Evolutionary conservation across 2,888 invertebrate genomes (phyloP).

Genomic region (Stenodema calcarata): DNA sequence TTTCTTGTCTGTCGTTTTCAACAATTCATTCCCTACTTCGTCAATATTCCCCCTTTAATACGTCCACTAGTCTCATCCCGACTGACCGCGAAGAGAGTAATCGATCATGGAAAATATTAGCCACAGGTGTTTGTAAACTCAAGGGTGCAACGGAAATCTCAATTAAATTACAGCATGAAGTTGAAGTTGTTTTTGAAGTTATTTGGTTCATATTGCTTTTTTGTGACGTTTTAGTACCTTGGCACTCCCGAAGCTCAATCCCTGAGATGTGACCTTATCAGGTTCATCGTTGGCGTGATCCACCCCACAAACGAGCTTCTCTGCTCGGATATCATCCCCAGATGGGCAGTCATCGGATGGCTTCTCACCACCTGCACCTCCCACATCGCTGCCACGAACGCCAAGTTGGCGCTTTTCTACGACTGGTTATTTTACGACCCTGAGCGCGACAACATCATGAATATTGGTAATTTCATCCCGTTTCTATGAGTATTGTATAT

Average conservation of each 20-base stretch:
- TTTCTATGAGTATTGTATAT: too few relatives aligned
- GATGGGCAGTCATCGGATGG: slow-evolving; percentile 96
- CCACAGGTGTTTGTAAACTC: too few relatives aligned
- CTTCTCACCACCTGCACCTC: slow-evolving; percentile 89
- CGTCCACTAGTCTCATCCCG: too few relatives aligned
- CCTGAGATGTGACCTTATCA: slow-evolving; percentile 88
- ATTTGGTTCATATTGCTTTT: neutral
- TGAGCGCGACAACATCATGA: slow-evolving; percentile 93
- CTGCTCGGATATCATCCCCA: slow-evolving; percentile 92
- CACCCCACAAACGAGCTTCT: slow-evolving; percentile 92
- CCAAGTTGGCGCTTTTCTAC: slow-evolving; percentile 89
- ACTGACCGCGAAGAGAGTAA: too few relatives aligned
- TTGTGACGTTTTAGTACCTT: slow-evolving; percentile 71
- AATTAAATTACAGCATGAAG: too few relatives aligned
- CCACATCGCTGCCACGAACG: slow-evolving; percentile 86
- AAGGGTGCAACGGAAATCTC: too few relatives aligned
- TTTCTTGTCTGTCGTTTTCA: too few relatives aligned
- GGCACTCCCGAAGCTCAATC: slow-evolving; percentile 91
- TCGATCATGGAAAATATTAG: too few relatives aligned
- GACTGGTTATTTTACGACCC: slow-evolving; percentile 93
- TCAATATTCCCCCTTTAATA: too few relatives aligned
- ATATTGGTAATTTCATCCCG: slow-evolving; percentile 69
- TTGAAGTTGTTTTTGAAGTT: too few relatives aligned
- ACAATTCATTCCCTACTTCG: too few relatives aligned
- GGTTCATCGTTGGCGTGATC: slow-evolving; percentile 92